A percentile compares a stretch with the other conserved stretches of the same genome.
These are phyloP conservation scores for Melieria picta DNA, from an alignment of 2,888 invertebrate species.

Conservation along the genomic window DNA sequence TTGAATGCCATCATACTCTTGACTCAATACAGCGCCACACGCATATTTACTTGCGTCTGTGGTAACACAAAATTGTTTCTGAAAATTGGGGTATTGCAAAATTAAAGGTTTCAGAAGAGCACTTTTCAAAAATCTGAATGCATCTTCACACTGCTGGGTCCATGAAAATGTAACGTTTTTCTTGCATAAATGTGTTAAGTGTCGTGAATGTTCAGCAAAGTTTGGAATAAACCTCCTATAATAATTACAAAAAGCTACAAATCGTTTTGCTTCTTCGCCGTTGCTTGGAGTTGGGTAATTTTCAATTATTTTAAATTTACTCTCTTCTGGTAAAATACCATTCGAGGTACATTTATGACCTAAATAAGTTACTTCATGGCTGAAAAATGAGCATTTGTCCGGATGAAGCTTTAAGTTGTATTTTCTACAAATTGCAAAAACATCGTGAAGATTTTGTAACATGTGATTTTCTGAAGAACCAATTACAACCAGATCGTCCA, in stretches of 20 bases:
- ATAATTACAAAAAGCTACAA: constrained; percentile 38
- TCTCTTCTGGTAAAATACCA: constrained; percentile 32
- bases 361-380: constrained; percentile 71
- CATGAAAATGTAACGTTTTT: constrained; percentile 29
- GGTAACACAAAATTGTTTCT: constrained; percentile 33
- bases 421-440: constrained; percentile 29
- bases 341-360: constrained; percentile 37
- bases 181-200: constrained; percentile 27
- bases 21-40: no score
- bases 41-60: no score
- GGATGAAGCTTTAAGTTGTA: constrained; percentile 66
- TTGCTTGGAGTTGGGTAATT: constrained; percentile 33
- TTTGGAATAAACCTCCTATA: constrained; percentile 36
- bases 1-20: constrained; percentile 34
- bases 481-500: constrained; percentile 26
- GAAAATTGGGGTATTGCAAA: constrained; percentile 37
- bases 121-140: constrained; percentile 31
- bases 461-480: constrained; percentile 32
- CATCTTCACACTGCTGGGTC: constrained; percentile 30
- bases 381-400: constrained; percentile 67
- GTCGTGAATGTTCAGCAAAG: constrained; percentile 24
- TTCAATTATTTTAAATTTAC: constrained; percentile 29
- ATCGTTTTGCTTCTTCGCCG: constrained; percentile 34
- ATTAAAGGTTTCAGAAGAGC: constrained; percentile 5
- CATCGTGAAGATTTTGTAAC: constrained; percentile 21